These are phyloP conservation scores for Turritopsis rubra DNA, from an alignment of 30 jellyfish, hydroid and myxozoan genomes.

Conservation along the genomic window DNA sequence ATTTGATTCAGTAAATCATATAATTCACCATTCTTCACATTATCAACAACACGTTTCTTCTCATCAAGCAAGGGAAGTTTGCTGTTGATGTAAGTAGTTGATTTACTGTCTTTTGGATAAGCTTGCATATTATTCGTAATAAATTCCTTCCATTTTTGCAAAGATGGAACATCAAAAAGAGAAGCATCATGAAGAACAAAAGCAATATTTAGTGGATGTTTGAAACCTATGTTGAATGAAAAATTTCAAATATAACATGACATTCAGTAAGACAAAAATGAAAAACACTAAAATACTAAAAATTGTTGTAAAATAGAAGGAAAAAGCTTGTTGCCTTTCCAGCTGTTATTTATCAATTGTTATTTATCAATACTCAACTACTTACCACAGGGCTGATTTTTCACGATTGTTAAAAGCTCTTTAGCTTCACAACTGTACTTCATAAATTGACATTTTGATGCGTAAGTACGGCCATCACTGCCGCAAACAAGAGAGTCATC, in stretches of 20 bases:
- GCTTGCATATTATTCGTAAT: not conserved
- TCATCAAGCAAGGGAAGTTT: not conserved
- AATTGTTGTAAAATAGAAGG: not conserved
- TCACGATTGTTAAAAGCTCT: conserved; percentile 35
- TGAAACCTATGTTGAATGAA: not conserved
- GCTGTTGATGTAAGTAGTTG: not conserved
- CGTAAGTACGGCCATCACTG: conserved; percentile 69
- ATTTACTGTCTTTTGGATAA: not conserved
- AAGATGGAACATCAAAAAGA: not conserved
- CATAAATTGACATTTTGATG: conserved; percentile 50
- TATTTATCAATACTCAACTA: not conserved
- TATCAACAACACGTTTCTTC: not conserved
- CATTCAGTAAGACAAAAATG: not conserved
- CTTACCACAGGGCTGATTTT: conserved; percentile 72
- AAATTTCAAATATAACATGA: not conserved
- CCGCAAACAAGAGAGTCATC: conserved; percentile 73
- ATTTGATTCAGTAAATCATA: not conserved
- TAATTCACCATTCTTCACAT: not conserved
- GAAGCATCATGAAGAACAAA: not conserved
- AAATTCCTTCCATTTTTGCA: not conserved
- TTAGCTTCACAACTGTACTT: conserved; percentile 43
- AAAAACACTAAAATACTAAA: not conserved
- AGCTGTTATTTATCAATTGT: too few species aligned
- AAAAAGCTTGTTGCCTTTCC: too few species aligned
- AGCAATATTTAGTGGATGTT: not conserved